phyloP scores from a whole-genome alignment of 2,888 invertebrate species.

The Papilio demoleus region DNA sequence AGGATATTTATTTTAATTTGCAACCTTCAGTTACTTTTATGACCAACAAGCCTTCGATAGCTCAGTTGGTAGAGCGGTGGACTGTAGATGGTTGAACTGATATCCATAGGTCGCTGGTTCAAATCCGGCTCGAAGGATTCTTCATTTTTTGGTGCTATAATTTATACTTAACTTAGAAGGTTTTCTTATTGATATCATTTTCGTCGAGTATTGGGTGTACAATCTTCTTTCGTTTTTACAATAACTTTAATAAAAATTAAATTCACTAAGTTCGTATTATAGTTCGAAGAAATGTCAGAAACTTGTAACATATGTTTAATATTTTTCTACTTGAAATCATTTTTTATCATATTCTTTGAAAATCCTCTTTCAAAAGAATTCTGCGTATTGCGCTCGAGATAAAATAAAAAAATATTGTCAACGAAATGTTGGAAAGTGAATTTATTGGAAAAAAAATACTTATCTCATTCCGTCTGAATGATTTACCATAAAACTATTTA shows the following conservation, averaged over 20 bases:
- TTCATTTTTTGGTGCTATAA: not conserved
- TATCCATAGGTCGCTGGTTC: conserved; percentile 88
- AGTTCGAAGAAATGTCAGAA: too few relatives aligned
- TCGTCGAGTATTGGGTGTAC: too few relatives aligned
- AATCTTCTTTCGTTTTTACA: too few relatives aligned
- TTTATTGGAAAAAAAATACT: conserved; percentile 7
- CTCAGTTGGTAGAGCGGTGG: conserved; percentile 85
- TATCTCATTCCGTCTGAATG: not conserved
- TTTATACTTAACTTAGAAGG: too few relatives aligned
- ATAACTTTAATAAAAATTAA: too few relatives aligned
- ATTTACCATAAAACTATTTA: not conserved
- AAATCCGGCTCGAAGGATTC: conserved; percentile 86
- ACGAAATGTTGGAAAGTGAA: not conserved
- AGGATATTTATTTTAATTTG: not conserved
- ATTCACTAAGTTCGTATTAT: too few relatives aligned
- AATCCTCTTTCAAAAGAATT: not conserved
- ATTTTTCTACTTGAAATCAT: too few relatives aligned
- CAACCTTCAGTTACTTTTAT: not conserved
- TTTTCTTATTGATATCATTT: too few relatives aligned
- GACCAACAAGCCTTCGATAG: conserved; percentile 73
- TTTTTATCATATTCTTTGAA: not conserved
- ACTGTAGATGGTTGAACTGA: conserved; percentile 66
- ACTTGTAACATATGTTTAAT: too few relatives aligned
- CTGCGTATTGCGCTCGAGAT: not conserved
- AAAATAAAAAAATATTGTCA: not conserved